Base-by-base conservation (phyloP, 2,888 invertebrate species). In the Acleris emargana region DNA sequence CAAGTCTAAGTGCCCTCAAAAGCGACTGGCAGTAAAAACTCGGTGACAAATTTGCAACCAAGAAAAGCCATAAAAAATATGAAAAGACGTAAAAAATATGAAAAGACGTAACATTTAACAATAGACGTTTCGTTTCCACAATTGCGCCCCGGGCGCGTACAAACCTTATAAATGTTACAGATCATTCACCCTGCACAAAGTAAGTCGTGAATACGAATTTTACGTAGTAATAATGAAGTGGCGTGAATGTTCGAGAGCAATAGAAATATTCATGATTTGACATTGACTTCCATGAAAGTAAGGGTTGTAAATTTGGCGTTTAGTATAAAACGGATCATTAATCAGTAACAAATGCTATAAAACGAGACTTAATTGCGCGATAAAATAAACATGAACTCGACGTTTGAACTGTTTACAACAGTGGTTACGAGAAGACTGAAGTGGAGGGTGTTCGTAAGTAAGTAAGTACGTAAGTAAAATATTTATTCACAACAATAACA, bases 11-110 rank as follows among this genome's bases (percentile, higher is more conserved):
- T 58, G 7, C 58, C 47, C 45, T 63, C 45, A 57, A 50, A 62
- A 63, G 58, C 25, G 57, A 58, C 58, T 59, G 58, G 58, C 53
- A 58, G 53, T 64, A 59, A 64, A 63, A 64, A 50, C 59, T 64
- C 32, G 25, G 54, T 59, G 59, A 64, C 64, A 55, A 64, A 50
- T 59, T 55, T 17, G 25, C 43, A 17, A 53, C 59, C 54, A 54
- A 64, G 54, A 64, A 54, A 42, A 49, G 49, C 17, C 28, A 50
- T 58, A 54, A 64, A 64, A 61, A 64, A 59, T 57, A 58, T 59
- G 25, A 64, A 64, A n/a, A n/a, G n/a, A n/a, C n/a, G n/a, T n/a
- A n/a, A n/a, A n/a, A n/a, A n/a, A n/a, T n/a, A n/a, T n/a, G n/a
- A n/a, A n/a, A n/a, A 64, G 64, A 59, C 49, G 50, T 22, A 47